Percentiles rank a stretch among this genome's conserved stretches.
phyloP scores from a whole-genome alignment of 2,113 vertebrate species.

The Dromas ardeola region DNA sequence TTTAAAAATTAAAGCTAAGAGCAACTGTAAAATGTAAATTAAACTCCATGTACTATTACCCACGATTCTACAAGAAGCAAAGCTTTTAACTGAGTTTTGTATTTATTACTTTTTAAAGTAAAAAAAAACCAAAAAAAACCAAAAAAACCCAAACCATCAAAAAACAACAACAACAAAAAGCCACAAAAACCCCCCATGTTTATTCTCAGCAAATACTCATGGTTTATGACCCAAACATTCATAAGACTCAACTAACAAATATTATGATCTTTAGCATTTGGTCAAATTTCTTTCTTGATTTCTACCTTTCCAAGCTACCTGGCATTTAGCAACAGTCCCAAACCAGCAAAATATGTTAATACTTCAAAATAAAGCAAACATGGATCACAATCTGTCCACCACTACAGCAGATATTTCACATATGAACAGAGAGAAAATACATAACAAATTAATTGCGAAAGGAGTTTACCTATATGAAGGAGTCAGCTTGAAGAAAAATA shows the following conservation, averaged over 20 bases:
- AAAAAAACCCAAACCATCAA: background rate
- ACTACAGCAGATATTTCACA: background rate
- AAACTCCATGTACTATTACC: background rate
- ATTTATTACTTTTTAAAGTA: background rate
- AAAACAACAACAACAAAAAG: too few relatives aligned
- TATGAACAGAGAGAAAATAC: background rate
- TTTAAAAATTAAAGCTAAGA: background rate
- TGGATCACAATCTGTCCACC: background rate
- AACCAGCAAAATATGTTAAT: background rate
- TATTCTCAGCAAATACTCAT: background rate
- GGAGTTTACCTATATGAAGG: background rate
- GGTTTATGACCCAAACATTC: background rate
- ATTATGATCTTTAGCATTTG: background rate
- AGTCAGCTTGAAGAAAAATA: background rate
- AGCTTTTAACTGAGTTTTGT: background rate
- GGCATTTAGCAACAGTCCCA: background rate
- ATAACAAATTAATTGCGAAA: background rate
- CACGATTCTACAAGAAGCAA: background rate
- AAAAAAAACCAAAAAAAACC: background rate
- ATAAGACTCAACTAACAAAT: background rate
- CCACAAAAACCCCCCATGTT: too few relatives aligned
- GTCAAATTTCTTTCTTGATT: background rate
- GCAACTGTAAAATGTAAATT: background rate
- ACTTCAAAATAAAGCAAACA: background rate
- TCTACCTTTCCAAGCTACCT: background rate